A percentile compares a stretch with the other conserved stretches of the same genome.
phyloP scores from a whole-genome alignment of 2,888 invertebrate genomes.

The Noctuana brunneofusca region DNA sequence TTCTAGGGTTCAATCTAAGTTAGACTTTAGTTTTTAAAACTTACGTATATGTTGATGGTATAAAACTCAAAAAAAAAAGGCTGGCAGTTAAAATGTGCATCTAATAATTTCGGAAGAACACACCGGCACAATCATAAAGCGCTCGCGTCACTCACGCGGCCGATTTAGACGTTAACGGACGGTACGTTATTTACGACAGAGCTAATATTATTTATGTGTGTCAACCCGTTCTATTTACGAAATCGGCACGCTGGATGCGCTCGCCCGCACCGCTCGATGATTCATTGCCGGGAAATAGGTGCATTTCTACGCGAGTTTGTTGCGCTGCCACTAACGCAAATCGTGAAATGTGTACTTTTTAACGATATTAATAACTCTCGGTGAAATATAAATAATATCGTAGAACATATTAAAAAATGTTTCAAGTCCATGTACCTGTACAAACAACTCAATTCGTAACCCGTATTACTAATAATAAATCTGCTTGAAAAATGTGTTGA shows the following conservation, averaged over 20 bases:
- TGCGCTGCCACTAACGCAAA: not conserved
- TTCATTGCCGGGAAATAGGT: constrained; percentile 66
- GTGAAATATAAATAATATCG: not conserved
- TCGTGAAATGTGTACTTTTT: not conserved
- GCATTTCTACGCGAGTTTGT: constrained; percentile 48
- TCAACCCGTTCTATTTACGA: constrained; percentile 76
- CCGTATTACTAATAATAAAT: not conserved
- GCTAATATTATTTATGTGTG: constrained; percentile 78
- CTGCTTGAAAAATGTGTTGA: not conserved
- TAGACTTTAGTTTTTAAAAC: not conserved
- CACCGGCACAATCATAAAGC: constrained; percentile 25
- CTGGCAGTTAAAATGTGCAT: not conserved
- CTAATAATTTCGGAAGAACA: not conserved
- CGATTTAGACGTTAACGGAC: constrained; percentile 47
- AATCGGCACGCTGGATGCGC: constrained; percentile 57
- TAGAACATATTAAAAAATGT: not conserved
- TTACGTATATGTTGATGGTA: too few species aligned
- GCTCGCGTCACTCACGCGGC: constrained; percentile 41
- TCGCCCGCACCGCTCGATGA: constrained; percentile 48
- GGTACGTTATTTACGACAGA: constrained; percentile 61
- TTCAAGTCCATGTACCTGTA: not conserved
- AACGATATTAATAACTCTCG: not conserved
- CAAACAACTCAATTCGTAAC: not conserved
- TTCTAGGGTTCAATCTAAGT: too few species aligned
- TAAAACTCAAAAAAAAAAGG: too few species aligned